These are phyloP conservation scores for Danionella cerebrum DNA, from an alignment of 2,113 vertebrate genomes.

Conservation along the genomic window DNA sequence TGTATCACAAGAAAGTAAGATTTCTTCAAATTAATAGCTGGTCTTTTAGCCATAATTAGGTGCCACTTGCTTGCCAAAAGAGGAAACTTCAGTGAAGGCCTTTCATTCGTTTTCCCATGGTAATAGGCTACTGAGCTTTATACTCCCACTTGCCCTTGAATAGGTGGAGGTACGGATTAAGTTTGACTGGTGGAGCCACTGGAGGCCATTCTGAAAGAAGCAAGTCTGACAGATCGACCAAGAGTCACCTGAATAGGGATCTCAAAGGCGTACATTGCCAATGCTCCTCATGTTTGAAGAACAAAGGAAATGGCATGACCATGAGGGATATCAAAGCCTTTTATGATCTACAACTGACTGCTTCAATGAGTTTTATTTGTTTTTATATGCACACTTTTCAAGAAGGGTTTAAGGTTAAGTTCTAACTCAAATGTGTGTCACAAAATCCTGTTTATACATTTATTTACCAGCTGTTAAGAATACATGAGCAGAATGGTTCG, in stretches of 20 bases:
- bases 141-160: conserved; percentile 51
- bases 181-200: conserved; percentile 49
- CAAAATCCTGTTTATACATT: too few species aligned
- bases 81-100: not conserved
- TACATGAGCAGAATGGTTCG: too few species aligned
- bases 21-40: not conserved
- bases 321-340: not conserved
- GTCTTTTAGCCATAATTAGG: conserved; percentile 11
- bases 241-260: conserved; percentile 1
- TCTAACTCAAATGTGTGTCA: too few species aligned
- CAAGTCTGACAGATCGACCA: conserved; percentile 54
- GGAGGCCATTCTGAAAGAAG: conserved; percentile 40
- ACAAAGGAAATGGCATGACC: not conserved
- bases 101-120: conserved; percentile 32
- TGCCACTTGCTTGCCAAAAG: not conserved
- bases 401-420: not conserved
- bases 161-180: conserved; percentile 49
- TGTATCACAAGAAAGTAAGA: not conserved
- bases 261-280: not conserved
- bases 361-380: not conserved
- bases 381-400: not conserved
- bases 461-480: too few species aligned
- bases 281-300: not conserved
- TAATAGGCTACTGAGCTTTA: conserved; percentile 54
- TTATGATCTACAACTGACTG: not conserved